Base-by-base conservation (phyloP, 2,797 vertebrate genomes). In the Gallinago stenura region DNA sequence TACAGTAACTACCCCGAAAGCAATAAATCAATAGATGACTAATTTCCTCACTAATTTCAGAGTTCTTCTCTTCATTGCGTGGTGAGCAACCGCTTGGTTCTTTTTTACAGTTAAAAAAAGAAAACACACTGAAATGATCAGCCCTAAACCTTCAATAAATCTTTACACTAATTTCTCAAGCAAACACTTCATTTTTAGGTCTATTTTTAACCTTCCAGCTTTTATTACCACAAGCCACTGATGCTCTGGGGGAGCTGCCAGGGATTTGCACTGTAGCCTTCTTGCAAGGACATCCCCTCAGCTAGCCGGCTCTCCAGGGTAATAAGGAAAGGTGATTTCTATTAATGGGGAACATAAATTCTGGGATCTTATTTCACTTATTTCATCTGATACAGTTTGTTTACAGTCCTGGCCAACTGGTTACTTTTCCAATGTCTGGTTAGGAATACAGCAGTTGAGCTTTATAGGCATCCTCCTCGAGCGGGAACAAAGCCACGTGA, bases 401-500 rank as follows among this genome's bases (percentile, higher is more conserved):
- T 92, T 80, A 73, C 19, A 56, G 15, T 41, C 87, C 39, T 25
- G 33, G 60, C 77, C 53, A 87, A 31, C 12, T 37, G 33, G 39
- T 68, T 78, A 51, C 61, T 83, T 79, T 46, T 64, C 11, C 3
- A 35, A 69, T 77, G 45, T 7, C 31, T 81, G 14, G 20, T n/a
- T 73, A 31, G 46, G 80, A 88, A 85, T 22, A 26, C 6, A 76
- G 39, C 18, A 65, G n/a, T 54, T 76, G 9, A 1, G 2, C 48
- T 90, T 79, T 78, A 69, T 0, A 12, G 31, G 18, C 46, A 91
- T 64, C 25, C 21, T 71, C 8, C 39, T 9, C 0, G 0, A 87
- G 48, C 53, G 76, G 56, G 60, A 94, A 90, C 64, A 94, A 84
- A 86, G 43, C 37, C 31, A 50, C 16, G 28, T 30, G 68, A 19